Base-by-base conservation (phyloP, 2,113 vertebrate species). In the Hiodon tergisus region DNA sequence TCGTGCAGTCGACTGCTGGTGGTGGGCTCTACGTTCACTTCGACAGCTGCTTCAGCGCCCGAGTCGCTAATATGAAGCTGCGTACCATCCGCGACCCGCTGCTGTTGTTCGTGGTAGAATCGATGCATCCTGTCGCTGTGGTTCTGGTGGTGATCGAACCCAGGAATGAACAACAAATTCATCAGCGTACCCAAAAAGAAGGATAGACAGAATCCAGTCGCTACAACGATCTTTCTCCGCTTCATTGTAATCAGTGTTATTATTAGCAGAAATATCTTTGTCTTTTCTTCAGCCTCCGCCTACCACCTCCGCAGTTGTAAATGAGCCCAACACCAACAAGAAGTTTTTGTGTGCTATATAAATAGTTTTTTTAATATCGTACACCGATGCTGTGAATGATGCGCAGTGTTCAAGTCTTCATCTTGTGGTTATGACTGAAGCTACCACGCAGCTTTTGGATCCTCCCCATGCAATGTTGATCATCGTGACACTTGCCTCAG, bases 101-200 rank as follows among this genome's bases (percentile, higher is more conserved):
- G 70, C 70, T 60, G 70, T 46, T 71, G 70, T 57, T 71, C 31
- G 10, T 71, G 71, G 75, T 80, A 67, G 76, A 77, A 76, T 63
- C 79, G 31, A 61, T 80, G 80, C 54, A 77, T 82, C 14, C 55
- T 81, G 68, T 67, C 78, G 52, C 67, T 69, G 75, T 67, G 86
- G 77, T 73, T 88, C 17, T 83, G 80, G 50, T 84, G 85, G 68
- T 81, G 85, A 71, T 94, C 93, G 61, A 92, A 90, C 68, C 91
- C 93, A 31, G 94, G 93, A n/a, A 90, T 84, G 79, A 92, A 91
- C 54, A 94, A 86, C 78, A 93, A 83, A 86, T 93, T 94, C 78
- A 95, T 88, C 65, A 93, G 81, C 16, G 92, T 92, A 78, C 91
- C 94, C 78, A 95, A 86, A 75, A 94, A 87, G 83, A 94, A 94